These are phyloP conservation scores for Cryptosula pallasiana DNA, from an alignment of 2,888 invertebrate genomes.

Conservation along the genomic window DNA sequence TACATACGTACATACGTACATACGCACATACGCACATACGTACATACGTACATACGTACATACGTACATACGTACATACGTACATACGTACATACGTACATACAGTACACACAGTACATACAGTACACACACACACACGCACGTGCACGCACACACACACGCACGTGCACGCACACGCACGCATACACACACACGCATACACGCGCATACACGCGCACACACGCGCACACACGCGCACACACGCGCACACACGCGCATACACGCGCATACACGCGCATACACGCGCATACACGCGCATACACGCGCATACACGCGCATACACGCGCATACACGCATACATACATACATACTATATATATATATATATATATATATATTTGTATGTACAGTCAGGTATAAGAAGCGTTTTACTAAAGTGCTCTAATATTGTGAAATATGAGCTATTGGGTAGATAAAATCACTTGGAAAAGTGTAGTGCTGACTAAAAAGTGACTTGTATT, in stretches of 20 bases:
- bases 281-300: not conserved
- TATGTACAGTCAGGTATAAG: too few species aligned
- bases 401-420: too few species aligned
- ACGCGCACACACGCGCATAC: constrained; percentile 23
- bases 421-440: too few species aligned
- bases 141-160: constrained; percentile 15
- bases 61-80: not conserved
- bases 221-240: constrained; percentile 25
- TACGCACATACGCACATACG: not conserved
- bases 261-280: constrained; percentile 8
- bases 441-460: too few species aligned
- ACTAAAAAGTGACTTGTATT: too few species aligned
- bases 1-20: not conserved
- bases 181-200: constrained; percentile 22
- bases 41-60: not conserved
- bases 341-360: constrained; percentile 1
- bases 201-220: constrained; percentile 26
- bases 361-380: too few species aligned
- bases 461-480: too few species aligned
- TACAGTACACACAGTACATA: not conserved
- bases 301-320: not conserved
- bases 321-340: constrained; percentile 8
- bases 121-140: constrained; percentile 17
- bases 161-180: constrained; percentile 17
- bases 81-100: not conserved